These are phyloP conservation scores for Sylvia borin DNA, from an alignment of 2,797 vertebrate species.

Conservation along the genomic window DNA sequence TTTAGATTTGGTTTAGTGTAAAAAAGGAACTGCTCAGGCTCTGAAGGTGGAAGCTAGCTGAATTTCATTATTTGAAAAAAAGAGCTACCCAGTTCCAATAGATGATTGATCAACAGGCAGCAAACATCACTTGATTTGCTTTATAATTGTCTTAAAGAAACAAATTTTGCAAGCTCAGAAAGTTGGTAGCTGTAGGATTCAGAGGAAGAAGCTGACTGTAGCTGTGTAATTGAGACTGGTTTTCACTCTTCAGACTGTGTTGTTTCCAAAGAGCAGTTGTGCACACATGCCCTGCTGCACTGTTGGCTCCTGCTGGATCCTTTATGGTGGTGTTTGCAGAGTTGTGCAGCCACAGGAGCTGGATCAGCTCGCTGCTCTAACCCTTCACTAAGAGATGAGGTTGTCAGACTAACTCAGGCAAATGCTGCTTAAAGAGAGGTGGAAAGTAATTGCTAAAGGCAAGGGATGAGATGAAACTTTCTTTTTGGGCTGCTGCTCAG, in stretches of 20 bases:
- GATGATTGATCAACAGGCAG: not conserved
- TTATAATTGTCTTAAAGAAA: not conserved
- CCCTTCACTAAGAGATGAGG: not conserved
- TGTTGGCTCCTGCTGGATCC: not conserved
- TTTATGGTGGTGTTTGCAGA: not conserved
- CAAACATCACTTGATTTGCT: not conserved
- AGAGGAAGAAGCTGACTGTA: not conserved
- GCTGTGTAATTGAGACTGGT: not conserved
- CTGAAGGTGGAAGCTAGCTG: not conserved
- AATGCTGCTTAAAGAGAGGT: not conserved
- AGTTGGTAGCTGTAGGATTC: not conserved
- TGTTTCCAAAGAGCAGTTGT: not conserved
- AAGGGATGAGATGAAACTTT: not conserved
- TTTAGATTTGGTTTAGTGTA: not conserved
- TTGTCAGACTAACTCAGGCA: not conserved
- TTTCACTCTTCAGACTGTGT: not conserved
- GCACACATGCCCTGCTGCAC: fast-evolving
- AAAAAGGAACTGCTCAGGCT: not conserved
- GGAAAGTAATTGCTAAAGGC: not conserved
- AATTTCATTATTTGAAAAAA: not conserved
- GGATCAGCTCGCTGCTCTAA: not conserved
- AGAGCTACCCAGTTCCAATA: not conserved
- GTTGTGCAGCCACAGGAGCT: not conserved
- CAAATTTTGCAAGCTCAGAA: not conserved
- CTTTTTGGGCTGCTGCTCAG: not conserved